Evolutionary conservation across 1,140 invertebrate genomes (phyloP), one percentile per base, ranked within the genome.

Genomic region (Papilio aristodemus): DNA sequence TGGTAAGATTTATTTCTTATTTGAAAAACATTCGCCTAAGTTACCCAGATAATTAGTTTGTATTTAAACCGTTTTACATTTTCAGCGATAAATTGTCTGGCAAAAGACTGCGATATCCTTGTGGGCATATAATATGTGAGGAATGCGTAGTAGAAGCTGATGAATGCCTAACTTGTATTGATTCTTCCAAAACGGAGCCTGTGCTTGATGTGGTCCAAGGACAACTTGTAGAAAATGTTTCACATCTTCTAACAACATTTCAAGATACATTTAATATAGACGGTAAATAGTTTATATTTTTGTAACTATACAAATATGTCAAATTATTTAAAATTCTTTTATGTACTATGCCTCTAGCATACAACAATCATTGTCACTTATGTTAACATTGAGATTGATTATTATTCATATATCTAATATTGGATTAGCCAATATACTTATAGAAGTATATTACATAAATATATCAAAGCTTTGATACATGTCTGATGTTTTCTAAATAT

Each of bases 101-200:
- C 36, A 25, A 38, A 9, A 78, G 77, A 58, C 13, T 78, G 37
- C 78, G 87, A 73, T 89, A 79, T 73, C 46, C 76, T 10, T 89
- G 87, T 75, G 89, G 89, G 19, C 86, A 89, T 63, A 67, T 70
- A 22, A 68, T 71, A 50, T 91, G 89, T 76, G 68, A 77, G 14
- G 70, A 74, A 32, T 91, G 89, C 73, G 69, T 72, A 11, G n/a
- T 36, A 19, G 68, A 43, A 50, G 73, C 74, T 17, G 73, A 73
- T 43, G 67, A 75, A 14, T 91, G 89, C 71, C 69, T 73, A 19
- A 67, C 75, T 36, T 91, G 87, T 67, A 36, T 78, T 36, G 74
- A 80, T 46, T 75, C 75, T 36, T 64, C 72, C 1, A 54, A 59
- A 57, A 64, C 69, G 9, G 41, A 14, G 11, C 38, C 69, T 60